phyloP scores from a whole-genome alignment of 2,888 invertebrate species.

The Sinodicranocentrus sp. region DNA sequence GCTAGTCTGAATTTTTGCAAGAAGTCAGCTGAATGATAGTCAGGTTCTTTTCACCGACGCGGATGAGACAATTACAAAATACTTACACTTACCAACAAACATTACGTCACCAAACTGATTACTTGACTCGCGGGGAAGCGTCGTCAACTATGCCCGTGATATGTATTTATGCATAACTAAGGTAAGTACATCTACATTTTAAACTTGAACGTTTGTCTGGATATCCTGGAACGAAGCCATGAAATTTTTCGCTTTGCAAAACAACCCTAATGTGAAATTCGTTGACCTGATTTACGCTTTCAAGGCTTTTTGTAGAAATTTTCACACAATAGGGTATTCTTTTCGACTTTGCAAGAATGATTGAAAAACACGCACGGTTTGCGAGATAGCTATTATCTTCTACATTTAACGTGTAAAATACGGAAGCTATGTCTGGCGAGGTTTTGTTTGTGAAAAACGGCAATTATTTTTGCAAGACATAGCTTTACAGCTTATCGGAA shows the following conservation, averaged over 20 bases:
- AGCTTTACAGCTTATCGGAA: too few species aligned
- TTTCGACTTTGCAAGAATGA: too few species aligned
- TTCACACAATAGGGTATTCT: background rate
- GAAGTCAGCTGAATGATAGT: conserved; percentile 43
- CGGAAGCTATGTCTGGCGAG: too few species aligned
- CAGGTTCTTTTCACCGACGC: conserved; percentile 3
- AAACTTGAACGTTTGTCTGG: conserved; percentile 35
- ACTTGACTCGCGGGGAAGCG: too few species aligned
- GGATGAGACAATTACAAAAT: conserved; percentile 15
- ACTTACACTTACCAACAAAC: conserved; percentile 10
- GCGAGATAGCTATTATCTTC: too few species aligned
- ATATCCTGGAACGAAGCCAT: conserved; percentile 54
- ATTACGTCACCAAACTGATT: conserved; percentile 23
- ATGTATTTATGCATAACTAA: background rate
- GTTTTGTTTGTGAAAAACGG: too few species aligned
- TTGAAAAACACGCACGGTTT: too few species aligned
- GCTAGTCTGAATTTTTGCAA: conserved; percentile 7
- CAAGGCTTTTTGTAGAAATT: conserved; percentile 37
- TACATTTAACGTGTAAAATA: too few species aligned
- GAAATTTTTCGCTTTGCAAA: background rate
- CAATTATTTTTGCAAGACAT: too few species aligned
- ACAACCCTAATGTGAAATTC: conserved; percentile 34
- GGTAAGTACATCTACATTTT: background rate
- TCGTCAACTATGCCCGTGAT: background rate
- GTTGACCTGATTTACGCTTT: conserved; percentile 47